phyloP scores from a whole-genome alignment of 2,113 vertebrate genomes.

The Peromyscus leucopus region DNA sequence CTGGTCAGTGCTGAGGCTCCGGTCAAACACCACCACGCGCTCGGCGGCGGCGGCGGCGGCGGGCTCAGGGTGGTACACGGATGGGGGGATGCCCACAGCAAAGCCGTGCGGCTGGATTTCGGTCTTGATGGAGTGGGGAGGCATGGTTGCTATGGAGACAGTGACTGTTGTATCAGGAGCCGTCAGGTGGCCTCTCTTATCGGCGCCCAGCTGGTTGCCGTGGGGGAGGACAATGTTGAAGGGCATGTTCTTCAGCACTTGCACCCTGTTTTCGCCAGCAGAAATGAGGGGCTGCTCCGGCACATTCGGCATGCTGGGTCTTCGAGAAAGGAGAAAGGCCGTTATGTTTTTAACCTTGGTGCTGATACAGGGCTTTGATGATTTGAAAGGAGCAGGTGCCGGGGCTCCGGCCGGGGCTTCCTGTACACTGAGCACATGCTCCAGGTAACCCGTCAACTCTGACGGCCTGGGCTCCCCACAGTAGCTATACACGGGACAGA shows the following conservation, averaged over 20 bases:
- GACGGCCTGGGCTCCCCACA: not conserved
- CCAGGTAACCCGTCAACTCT: not conserved
- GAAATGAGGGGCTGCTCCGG: constrained; percentile 89
- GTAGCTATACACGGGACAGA: not conserved
- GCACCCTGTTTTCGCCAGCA: constrained; percentile 93
- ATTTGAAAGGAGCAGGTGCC: no score
- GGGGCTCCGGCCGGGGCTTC: not conserved
- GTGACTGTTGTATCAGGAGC: constrained; percentile 97
- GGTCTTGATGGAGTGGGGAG: constrained; percentile 95
- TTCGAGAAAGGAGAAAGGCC: constrained; percentile 79
- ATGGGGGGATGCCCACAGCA: constrained; percentile 91
- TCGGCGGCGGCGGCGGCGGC: constrained; percentile 68
- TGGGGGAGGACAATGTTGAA: constrained; percentile 95
- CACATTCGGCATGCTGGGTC: constrained; percentile 89
- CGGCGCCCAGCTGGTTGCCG: constrained; percentile 90
- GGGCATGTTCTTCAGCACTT: constrained; percentile 95
- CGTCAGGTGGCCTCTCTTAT: constrained; percentile 93
- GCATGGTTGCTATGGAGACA: constrained; percentile 94
- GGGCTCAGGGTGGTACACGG: constrained; percentile 90
- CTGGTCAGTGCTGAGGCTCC: constrained; percentile 92
- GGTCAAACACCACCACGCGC: constrained; percentile 91
- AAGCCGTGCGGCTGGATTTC: constrained; percentile 93
- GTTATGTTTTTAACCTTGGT: not conserved
- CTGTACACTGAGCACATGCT: not conserved
- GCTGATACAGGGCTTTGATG: not conserved